Evolutionary conservation across 2,113 vertebrate genomes (phyloP), one percentile per base, ranked within the genome.

Genomic region (Festucalex cinctus): DNA sequence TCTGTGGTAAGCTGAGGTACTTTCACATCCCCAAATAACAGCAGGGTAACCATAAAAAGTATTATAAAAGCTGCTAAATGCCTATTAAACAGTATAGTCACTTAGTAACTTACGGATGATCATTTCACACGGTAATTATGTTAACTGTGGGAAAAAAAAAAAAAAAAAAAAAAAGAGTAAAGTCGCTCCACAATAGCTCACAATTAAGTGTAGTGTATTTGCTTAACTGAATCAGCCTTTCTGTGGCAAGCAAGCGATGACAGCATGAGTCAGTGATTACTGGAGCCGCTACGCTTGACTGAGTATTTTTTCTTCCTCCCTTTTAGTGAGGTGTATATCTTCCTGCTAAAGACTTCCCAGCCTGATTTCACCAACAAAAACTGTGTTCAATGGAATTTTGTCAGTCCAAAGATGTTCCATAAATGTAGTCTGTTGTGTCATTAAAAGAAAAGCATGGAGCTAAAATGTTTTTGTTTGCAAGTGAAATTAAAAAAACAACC

Each of bases 11-110:
- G 57, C 6, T 49, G 39, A 63, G 41, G 68, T 71, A 77, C 75
- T 80, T 79, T 72, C 82, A 83, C 69, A 74, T 70, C 69, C 44
- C 43, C 68, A 69, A 75, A 79, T 82, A 69, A 76, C 77, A 83
- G 77, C 76, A 65, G 78, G 76, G 78, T 41, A 10, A 60, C 63
- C 7, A 14, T 81, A 78, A 83, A 84, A 3, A 71, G 63, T 41
- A 39, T 84, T 85, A 75, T 10, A 41, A 72, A 79, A 82, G 69
- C 68, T 41, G 74, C 66, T 28, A 67, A 64, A 49, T 14, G 58
- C 41, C 26, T 61, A 67, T 17, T 32, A 37, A 39, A 68, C n/a
- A 32, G 39, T 8, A 20, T 51, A 71, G 49, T 65, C 26, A 49
- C 28, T 53, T 43, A 64, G 46, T 49, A 1, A 14, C 7, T 48